A percentile compares a stretch with the other conserved stretches of the same genome.
phyloP scores from a whole-genome alignment of 2,113 vertebrate species.

The Psittacara wagleri region DNA sequence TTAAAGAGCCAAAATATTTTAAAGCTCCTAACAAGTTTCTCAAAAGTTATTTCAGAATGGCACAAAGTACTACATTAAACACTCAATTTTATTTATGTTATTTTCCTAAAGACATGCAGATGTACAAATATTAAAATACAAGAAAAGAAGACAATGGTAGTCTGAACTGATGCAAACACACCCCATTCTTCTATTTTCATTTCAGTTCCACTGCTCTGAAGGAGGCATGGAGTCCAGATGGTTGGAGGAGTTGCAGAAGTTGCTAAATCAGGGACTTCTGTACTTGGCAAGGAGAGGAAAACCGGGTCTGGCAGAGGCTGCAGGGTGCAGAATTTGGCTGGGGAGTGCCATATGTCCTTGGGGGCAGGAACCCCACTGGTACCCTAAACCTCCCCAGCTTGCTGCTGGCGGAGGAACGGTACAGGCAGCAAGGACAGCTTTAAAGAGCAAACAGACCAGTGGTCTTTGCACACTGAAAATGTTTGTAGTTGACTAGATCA shows the following conservation, averaged over 20 bases:
- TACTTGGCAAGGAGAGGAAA: not conserved
- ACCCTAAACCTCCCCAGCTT: accelerated
- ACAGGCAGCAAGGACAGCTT: not conserved
- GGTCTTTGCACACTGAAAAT: not conserved
- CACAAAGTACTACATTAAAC: not conserved
- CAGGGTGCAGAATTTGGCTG: not conserved
- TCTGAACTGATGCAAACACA: not conserved
- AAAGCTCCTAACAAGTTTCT: not conserved
- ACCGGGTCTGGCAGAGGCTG: not conserved
- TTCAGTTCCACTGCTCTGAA: not conserved
- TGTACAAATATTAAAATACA: not conserved
- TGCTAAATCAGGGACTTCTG: not conserved
- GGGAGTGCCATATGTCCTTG: not conserved
- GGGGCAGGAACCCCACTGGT: not conserved
- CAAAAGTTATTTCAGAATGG: not conserved
- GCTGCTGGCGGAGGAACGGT: accelerated
- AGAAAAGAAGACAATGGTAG: not conserved
- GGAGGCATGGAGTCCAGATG: slow-evolving; percentile 29
- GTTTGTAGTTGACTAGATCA: not conserved
- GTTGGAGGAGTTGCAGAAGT: slow-evolving; percentile 27
- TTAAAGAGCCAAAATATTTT: not conserved
- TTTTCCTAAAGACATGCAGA: not conserved
- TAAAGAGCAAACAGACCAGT: not conserved
- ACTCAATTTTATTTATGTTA: not conserved
- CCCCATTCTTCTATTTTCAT: not conserved